phyloP scores from a whole-genome alignment of 2,113 vertebrate species.

The Pipa parva region DNA sequence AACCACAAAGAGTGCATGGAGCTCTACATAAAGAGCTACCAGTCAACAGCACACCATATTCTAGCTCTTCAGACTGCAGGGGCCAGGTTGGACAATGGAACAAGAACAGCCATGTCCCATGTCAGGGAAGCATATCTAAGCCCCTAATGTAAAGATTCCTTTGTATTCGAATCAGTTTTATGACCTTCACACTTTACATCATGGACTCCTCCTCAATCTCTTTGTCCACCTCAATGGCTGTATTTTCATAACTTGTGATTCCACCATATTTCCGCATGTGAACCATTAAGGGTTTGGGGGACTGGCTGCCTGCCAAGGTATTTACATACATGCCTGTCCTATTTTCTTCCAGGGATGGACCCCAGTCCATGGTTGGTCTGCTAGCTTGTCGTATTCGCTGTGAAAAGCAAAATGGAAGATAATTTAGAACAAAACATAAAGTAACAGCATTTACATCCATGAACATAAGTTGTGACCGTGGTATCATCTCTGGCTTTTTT shows the following conservation, averaged over 20 bases:
- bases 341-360: conserved; percentile 70
- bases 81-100: conserved; percentile 8
- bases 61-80: background rate
- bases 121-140: background rate
- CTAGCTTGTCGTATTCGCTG: conserved; percentile 71
- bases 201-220: conserved; percentile 71
- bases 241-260: conserved; percentile 76
- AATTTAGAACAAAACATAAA: too few species aligned
- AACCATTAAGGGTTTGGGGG: conserved; percentile 72
- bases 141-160: conserved; percentile 37
- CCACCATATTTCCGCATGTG: conserved; percentile 73
- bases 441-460: too few species aligned
- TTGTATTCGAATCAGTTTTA: conserved; percentile 8
- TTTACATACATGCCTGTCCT: conserved; percentile 67
- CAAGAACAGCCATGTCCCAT: background rate
- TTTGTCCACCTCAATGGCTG: conserved; percentile 66
- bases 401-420: too few species aligned
- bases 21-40: conserved; percentile 15
- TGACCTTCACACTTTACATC: conserved; percentile 40
- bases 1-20: conserved; percentile 13
- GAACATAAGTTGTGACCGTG: too few species aligned
- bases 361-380: conserved; percentile 69
- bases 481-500: too few species aligned
- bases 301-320: conserved; percentile 66
- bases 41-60: background rate